phyloP scores from a whole-genome alignment of 2,797 vertebrate species.

The Pangasius mekongensis region DNA sequence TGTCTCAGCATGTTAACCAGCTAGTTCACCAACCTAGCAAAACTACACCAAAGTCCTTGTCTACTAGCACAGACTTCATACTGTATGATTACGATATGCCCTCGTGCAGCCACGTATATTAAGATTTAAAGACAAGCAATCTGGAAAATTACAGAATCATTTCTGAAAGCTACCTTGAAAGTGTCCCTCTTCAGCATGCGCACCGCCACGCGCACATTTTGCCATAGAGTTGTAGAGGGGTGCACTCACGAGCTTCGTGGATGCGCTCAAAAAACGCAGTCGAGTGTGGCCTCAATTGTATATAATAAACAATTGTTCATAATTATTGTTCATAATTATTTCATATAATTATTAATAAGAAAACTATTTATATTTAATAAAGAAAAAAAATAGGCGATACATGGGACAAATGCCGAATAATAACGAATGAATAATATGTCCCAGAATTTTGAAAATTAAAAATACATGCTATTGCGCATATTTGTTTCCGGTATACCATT shows the following conservation, averaged over 20 bases:
- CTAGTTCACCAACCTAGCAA: background rate
- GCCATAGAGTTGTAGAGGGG: too few relatives aligned
- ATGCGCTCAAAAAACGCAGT: conserved; percentile 5
- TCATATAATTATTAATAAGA: background rate
- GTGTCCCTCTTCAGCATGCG: background rate
- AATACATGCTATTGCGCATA: background rate
- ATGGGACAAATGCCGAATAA: background rate
- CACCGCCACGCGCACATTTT: background rate
- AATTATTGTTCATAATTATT: background rate
- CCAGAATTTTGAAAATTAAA: background rate
- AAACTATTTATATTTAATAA: background rate
- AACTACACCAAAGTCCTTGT: background rate
- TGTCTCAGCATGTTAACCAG: background rate
- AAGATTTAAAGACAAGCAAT: background rate
- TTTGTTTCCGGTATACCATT: background rate
- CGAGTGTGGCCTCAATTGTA: background rate
- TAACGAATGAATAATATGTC: background rate
- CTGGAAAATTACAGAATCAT: background rate
- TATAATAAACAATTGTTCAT: background rate
- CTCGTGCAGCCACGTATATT: background rate
- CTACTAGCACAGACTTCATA: background rate
- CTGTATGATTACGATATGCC: background rate
- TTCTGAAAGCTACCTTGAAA: background rate
- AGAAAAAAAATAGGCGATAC: background rate
- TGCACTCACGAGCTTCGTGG: background rate